Evolutionary conservation across 2,888 invertebrate genomes (phyloP).

Genomic region (Anoplius nigerrimus): DNA sequence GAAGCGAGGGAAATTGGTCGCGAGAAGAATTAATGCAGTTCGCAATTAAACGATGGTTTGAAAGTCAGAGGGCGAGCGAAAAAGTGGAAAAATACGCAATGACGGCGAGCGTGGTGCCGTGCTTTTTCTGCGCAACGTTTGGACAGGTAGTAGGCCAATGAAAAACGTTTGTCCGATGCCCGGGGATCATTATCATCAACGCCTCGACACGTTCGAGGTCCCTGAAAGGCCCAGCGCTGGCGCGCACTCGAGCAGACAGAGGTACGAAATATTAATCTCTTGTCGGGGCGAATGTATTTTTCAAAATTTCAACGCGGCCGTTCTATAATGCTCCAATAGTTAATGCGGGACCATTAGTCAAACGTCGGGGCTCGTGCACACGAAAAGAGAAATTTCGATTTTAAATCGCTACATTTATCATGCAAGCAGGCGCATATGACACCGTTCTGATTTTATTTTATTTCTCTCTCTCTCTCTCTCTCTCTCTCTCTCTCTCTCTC

Average conservation of each 20-base stretch:
- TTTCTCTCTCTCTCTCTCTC: slow-evolving; percentile 61
- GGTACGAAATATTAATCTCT: slow-evolving; percentile 72
- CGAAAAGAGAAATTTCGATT: slow-evolving; percentile 75
- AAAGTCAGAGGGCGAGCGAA: no score
- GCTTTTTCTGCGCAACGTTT: no score
- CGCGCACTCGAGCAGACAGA: slow-evolving; percentile 59
- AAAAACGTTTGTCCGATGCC: not conserved
- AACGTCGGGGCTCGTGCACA: slow-evolving; percentile 72
- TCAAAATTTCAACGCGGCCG: slow-evolving; percentile 70
- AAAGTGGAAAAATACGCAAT: no score
- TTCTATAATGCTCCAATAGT: slow-evolving; percentile 74
- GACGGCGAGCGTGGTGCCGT: no score
- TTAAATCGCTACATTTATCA: slow-evolving; percentile 76
- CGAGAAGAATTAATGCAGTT: no score
- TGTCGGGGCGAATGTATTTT: slow-evolving; percentile 72
- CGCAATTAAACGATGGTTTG: no score
- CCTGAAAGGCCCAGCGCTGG: slow-evolving; percentile 37
- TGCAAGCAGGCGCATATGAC: slow-evolving; percentile 75
- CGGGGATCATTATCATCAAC: slow-evolving; percentile 65
- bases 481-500: slow-evolving; percentile 33
- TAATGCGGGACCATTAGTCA: slow-evolving; percentile 75
- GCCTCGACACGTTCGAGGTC: slow-evolving; percentile 36
- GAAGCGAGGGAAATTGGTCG: no score
- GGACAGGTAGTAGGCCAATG: no score
- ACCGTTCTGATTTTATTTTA: slow-evolving; percentile 74